Conservation (phyloP, 2,888 invertebrate species). For the Xestia rhomboidea region DNA sequence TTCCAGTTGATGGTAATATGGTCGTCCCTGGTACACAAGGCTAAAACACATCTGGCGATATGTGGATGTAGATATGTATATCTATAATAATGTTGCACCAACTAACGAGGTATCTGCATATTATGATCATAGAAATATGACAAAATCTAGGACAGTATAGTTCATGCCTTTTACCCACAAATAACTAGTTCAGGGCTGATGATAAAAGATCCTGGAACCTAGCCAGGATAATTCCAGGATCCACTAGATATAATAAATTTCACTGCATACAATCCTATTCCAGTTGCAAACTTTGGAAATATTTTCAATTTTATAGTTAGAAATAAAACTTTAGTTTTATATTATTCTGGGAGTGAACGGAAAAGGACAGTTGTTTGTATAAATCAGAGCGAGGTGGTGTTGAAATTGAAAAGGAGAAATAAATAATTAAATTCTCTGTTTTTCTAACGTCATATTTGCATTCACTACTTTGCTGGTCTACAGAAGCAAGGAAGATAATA, state of each 20-base stretch:
- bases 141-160: background rate
- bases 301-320: conserved; percentile 47
- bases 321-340: conserved; percentile 46
- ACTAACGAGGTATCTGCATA: background rate
- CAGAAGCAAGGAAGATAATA: background rate
- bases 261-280: conserved; percentile 25
- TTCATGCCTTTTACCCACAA: conserved; percentile 8
- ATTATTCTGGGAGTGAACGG: conserved; percentile 13
- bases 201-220: conserved; percentile 36
- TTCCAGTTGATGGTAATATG: background rate
- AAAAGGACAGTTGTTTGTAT: conserved; percentile 12
- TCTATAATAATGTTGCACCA: background rate
- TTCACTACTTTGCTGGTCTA: conserved; percentile 5
- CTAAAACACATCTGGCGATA: background rate
- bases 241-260: conserved; percentile 26
- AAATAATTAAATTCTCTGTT: conserved; percentile 9
- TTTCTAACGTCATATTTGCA: conserved; percentile 14
- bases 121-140: background rate
- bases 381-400: conserved; percentile 13
- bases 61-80: too few species aligned
- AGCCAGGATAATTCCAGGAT: conserved; percentile 29
- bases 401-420: background rate
- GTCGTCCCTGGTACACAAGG: background rate
- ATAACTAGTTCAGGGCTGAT: conserved; percentile 8
- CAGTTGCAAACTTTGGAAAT: conserved; percentile 39